Base-by-base conservation (phyloP, 1,140 invertebrate genomes). In the Formica exsecta region DNA sequence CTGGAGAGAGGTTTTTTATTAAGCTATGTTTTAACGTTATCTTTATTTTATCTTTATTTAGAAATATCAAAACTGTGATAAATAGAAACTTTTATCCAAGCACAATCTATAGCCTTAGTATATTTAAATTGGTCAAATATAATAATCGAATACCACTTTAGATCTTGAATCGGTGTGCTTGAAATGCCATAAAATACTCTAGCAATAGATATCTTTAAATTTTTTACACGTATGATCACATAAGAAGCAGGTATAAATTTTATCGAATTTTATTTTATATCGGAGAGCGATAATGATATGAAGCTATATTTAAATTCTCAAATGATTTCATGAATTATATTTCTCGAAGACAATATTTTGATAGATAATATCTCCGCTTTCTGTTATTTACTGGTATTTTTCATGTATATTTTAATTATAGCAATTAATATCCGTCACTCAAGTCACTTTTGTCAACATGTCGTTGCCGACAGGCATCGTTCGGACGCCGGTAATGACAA, bases 391-490 rank as follows among this genome's bases (percentile, higher is more conserved):
- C 19, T 3, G 29, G 13, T 8, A 0, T 19, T 29, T 32, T 11
- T 68, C 9, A 22, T n/a, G n/a, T 13, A 51, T 2, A 80, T 57
- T 54, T 68, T 16, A 48, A 66, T 79, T 51, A 68, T 54, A 25
- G 22, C n/a, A 4, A 11, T 38, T 54, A 70, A 51, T 36, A 5
- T n/a, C 48, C 5, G 8, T 44, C 36, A 36, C 7, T 36, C 29
- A 7, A 48, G 9, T 79, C 11, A 48, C 44, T 29, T 70, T 36
- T 29, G 32, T 57, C 22, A 80, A 38, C 19, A 70, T 38, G 44
- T 41, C 13, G n/a, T 68, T n/a, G n/a, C 0, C 13, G 7, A 79
- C 1, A 80, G 1, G 7, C 5, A 3, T 25, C 25, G 44, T 68
- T 54, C n/a, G 13, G 16, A 71, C 25, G 44, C 22, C 32, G 19